These are phyloP conservation scores for Strix occidentalis DNA, from an alignment of 2,797 vertebrate species.

Conservation along the genomic window DNA sequence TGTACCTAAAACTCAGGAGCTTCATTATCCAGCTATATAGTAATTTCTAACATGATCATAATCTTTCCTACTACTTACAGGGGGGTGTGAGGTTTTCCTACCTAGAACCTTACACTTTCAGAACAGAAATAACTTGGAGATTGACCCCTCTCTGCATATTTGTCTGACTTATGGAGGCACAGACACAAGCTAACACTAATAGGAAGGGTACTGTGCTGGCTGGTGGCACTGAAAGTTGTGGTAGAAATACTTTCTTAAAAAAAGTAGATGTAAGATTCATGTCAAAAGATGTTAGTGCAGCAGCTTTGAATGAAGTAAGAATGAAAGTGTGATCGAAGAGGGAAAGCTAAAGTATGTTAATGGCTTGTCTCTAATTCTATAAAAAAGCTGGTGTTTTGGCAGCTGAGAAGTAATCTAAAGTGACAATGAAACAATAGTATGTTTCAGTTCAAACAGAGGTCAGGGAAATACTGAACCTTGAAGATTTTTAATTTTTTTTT, in stretches of 20 bases:
- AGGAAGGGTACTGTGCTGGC: neutral
- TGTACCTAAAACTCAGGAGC: neutral
- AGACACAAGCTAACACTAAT: neutral
- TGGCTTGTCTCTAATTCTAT: neutral
- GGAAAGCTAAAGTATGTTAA: neutral
- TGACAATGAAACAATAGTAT: neutral
- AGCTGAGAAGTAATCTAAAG: neutral
- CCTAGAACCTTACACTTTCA: neutral
- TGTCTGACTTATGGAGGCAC: neutral
- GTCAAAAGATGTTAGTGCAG: neutral
- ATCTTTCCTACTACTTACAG: neutral
- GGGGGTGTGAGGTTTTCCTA: neutral
- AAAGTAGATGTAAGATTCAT: neutral
- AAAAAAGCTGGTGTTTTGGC: neutral
- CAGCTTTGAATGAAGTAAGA: neutral
- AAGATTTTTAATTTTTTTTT: neutral
- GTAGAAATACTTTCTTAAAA: neutral
- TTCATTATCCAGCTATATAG: rapidly evolving
- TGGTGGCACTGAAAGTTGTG: neutral
- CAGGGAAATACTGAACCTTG: neutral
- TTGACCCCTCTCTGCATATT: neutral
- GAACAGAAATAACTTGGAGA: neutral
- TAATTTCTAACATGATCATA: neutral
- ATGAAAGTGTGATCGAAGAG: neutral
- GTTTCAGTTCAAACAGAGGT: neutral